Base-by-base conservation (phyloP, 2,888 invertebrate genomes). In the Aphidius colemani region DNA sequence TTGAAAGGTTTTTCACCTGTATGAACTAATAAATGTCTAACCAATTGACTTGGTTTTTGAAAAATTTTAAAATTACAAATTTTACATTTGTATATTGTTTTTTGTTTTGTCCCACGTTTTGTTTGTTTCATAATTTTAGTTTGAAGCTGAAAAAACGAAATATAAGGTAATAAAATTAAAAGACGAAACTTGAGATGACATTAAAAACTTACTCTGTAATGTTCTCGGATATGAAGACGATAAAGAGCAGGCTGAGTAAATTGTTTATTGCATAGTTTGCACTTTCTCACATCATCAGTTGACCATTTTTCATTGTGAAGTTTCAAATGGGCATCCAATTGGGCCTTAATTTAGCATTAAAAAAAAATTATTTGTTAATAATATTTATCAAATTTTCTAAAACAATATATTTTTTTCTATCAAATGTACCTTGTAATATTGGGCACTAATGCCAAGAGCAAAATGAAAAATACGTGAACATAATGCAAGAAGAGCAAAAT, bases 11-110 rank as follows among this genome's bases (percentile, higher is more conserved):
- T 85, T 73, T 88, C 87, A 68, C 90, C 90, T 11, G 88, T 90
- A 72, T 90, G 90, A 41, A 89, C 88, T 66, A 89, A 80, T 50
- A 85, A 80, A 76, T 91, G 90, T 18, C 90, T 80, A 70, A 85
- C 83, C 59, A 90, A 81, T 72, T 90, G 87, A 73, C 88, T 89
- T 6, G 87, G 86, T 77, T 90, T 90, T 74, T 86, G 80, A 75
- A 87, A 87, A 30, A 81, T 77, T 72, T 87, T 87, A n/a, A 79
- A 30, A 30, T 30, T 71, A 69, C 87, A 87, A 67, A 82, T 80
- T 58, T 80, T 80, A 75, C 87, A 87, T 65, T 82, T 82, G 74
- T 85, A 78, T 65, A 74, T 70, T 7, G 77, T 79, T 63, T 78
- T 77, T 51, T 77, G 76, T 55, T 71, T 75, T 13, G 75, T 68